These are phyloP conservation scores for Herminia tarsipennalis DNA, from an alignment of 2,888 invertebrate genomes.

Conservation along the genomic window DNA sequence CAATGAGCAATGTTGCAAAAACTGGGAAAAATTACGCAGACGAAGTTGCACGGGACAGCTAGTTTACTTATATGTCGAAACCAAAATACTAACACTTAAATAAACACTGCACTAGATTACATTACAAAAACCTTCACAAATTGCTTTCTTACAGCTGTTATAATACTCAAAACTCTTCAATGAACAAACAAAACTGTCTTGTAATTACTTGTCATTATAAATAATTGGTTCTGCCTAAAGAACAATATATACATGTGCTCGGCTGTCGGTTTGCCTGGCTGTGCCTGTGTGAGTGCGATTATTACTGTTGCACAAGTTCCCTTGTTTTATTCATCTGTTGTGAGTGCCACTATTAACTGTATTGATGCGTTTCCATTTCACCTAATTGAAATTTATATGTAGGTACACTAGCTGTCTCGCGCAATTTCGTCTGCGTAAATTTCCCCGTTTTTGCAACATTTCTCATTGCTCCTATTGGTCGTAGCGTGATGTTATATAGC, in stretches of 20 bases:
- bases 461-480: too few species aligned
- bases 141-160: neutral
- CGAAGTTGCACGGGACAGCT: too few species aligned
- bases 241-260: neutral
- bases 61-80: too few species aligned
- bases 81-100: too few species aligned
- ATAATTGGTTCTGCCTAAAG: neutral
- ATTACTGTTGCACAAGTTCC: constrained; percentile 42
- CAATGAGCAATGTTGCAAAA: too few species aligned
- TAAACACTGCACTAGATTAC: too few species aligned
- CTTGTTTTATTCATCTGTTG: constrained; percentile 51
- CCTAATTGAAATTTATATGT: neutral
- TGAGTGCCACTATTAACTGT: constrained; percentile 34
- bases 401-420: too few species aligned
- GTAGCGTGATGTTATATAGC: too few species aligned
- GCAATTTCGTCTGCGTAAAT: too few species aligned
- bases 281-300: neutral
- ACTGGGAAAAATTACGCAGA: too few species aligned
- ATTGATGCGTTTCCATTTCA: constrained; percentile 42
- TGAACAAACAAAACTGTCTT: neutral
- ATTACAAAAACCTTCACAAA: neutral
- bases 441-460: too few species aligned
- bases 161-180: neutral
- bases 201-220: neutral
- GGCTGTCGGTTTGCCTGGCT: neutral